These are phyloP conservation scores for Popillia japonica DNA, from an alignment of 1,140 invertebrate genomes.

Conservation along the genomic window DNA sequence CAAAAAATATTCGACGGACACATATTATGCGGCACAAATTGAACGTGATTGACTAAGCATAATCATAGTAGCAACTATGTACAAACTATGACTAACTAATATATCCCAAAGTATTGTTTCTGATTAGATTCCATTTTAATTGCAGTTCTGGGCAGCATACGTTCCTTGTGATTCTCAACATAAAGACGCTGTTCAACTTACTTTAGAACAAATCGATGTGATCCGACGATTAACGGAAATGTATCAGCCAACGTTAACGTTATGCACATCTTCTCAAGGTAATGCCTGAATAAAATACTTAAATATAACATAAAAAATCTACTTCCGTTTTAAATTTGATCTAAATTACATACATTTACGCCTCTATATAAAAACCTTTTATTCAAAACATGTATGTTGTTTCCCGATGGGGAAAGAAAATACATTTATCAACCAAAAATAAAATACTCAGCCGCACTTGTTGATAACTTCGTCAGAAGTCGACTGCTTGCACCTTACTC, in stretches of 20 bases:
- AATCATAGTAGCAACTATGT: too few species aligned
- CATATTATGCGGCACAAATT: too few species aligned
- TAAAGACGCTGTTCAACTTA: slow-evolving; percentile 80
- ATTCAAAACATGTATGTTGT: not conserved
- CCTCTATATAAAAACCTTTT: too few species aligned
- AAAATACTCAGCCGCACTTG: not conserved
- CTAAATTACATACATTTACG: too few species aligned
- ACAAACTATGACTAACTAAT: too few species aligned
- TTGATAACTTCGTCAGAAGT: not conserved
- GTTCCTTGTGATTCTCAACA: slow-evolving; percentile 84
- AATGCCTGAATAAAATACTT: slow-evolving; percentile 46
- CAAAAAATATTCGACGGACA: too few species aligned
- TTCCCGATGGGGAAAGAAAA: not conserved
- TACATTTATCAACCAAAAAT: not conserved
- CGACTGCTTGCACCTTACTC: not conserved
- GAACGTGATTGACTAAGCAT: too few species aligned
- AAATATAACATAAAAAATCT: too few species aligned
- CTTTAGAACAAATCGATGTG: slow-evolving; percentile 84
- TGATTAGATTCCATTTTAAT: slow-evolving; percentile 42
- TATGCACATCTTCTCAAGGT: slow-evolving; percentile 77
- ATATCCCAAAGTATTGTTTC: not conserved
- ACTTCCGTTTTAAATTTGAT: too few species aligned
- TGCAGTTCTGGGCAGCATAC: slow-evolving; percentile 90
- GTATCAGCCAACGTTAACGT: slow-evolving; percentile 71
- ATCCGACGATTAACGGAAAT: slow-evolving; percentile 77